Conservation (phyloP, 1,140 invertebrate genomes). For the Caenorhabditis inopinata region DNA sequence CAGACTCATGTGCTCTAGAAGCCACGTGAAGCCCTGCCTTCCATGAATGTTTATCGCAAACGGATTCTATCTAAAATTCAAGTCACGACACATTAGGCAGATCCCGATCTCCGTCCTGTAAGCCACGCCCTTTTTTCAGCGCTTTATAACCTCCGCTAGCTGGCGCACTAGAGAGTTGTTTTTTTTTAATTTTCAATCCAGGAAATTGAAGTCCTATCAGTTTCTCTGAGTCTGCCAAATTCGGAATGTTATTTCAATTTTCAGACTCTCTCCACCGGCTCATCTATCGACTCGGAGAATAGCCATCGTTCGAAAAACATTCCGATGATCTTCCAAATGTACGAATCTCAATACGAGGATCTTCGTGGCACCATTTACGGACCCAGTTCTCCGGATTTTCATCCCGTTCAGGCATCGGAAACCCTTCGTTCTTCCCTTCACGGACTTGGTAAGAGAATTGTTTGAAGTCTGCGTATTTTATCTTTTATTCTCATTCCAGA, state of each 20-base stretch:
- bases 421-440: constrained; percentile 39
- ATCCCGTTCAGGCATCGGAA: constrained; percentile 45
- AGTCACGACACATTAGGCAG: background rate
- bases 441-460: constrained; percentile 31
- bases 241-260: background rate
- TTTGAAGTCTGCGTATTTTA: background rate
- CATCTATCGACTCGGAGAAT: constrained; percentile 36
- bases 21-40: too few species aligned
- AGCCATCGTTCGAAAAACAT: constrained; percentile 43
- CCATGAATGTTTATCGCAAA: too few species aligned
- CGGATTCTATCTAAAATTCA: background rate
- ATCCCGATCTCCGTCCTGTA: background rate
- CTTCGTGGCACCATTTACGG: constrained; percentile 50
- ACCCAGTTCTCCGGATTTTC: constrained; percentile 47
- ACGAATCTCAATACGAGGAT: constrained; percentile 51
- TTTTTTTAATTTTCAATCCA: background rate
- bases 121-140: background rate
- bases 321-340: constrained; percentile 53
- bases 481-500: constrained; percentile 32
- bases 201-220: too few species aligned
- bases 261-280: constrained; percentile 36
- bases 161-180: background rate
- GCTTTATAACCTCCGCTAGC: background rate
- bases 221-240: background rate
- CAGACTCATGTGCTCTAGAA: too few species aligned